phyloP scores from a whole-genome alignment of 2,113 vertebrate species.

The Danio rerio region GRCz12tu NC_133188.1:38084001-38084500 shows the following conservation, averaged over 20 bases:
- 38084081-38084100: neutral
- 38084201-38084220: slow-evolving; percentile 19
- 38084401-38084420: slow-evolving; percentile 48
- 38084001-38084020: neutral
- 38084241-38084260: slow-evolving; percentile 6
- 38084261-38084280: slow-evolving; percentile 13
- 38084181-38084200: neutral
- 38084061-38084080: neutral
- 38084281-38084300: slow-evolving; percentile 21
- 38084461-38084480: slow-evolving; percentile 58
- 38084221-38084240: slow-evolving; percentile 13
- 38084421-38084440: slow-evolving; percentile 59
- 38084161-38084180: neutral
- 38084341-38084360: slow-evolving; percentile 11
- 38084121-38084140: neutral
- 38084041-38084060: neutral
- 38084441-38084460: slow-evolving; percentile 65
- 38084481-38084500: slow-evolving; percentile 59
- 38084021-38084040: neutral
- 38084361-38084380: slow-evolving; percentile 25
- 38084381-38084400: slow-evolving; percentile 51
- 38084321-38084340: slow-evolving; percentile 14
- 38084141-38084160: neutral
- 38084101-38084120: neutral
- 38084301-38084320: neutral